These are phyloP conservation scores for Charina bottae DNA, from an alignment of 2,113 vertebrate genomes.

Conservation along the genomic window DNA sequence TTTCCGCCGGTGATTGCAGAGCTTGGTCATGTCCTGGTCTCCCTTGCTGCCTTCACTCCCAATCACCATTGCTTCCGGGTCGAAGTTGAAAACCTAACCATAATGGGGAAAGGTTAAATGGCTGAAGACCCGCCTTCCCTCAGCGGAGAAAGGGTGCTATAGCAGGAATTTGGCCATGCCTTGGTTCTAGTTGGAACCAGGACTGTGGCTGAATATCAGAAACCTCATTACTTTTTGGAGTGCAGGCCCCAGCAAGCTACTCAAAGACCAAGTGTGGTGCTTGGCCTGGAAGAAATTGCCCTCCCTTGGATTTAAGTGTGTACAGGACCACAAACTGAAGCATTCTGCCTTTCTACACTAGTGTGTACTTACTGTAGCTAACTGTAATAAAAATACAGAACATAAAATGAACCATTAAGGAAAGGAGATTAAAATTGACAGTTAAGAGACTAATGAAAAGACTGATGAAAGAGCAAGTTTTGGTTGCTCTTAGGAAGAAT, in stretches of 20 bases:
- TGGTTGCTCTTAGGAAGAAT: neutral
- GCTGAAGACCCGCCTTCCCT: neutral
- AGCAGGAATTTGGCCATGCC: neutral
- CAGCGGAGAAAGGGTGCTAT: neutral
- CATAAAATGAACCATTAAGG: neutral
- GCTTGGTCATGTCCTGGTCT: conserved; percentile 95
- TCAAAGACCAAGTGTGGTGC: neutral
- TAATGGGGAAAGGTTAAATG: neutral
- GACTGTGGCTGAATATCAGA: neutral
- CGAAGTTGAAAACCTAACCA: conserved; percentile 89
- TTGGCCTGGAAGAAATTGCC: neutral
- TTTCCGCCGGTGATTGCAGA: conserved; percentile 94
- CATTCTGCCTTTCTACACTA: neutral
- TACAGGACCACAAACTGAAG: neutral
- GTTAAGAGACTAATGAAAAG: neutral
- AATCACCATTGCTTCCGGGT: conserved; percentile 82
- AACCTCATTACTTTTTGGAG: neutral
- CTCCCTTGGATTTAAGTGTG: neutral
- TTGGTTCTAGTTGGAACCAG: neutral
- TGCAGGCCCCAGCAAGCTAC: neutral
- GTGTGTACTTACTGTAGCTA: neutral
- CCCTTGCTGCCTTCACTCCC: conserved; percentile 76
- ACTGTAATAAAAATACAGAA: neutral
- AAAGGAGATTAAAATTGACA: neutral
- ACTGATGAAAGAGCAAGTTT: neutral